phyloP scores from a whole-genome alignment of 2,113 vertebrate genomes.

The Apodemus sylvaticus region DNA sequence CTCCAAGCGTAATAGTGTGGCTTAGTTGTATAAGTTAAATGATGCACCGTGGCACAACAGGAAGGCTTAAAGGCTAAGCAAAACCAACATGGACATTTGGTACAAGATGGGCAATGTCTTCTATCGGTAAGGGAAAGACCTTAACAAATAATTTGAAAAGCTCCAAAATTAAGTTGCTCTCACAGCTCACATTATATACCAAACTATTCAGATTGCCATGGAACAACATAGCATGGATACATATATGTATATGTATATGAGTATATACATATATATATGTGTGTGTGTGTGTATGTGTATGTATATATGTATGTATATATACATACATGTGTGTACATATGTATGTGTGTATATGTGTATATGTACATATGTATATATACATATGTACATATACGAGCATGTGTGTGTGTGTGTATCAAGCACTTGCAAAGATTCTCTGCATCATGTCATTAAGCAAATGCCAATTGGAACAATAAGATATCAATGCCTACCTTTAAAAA shows the following conservation, averaged over 20 bases:
- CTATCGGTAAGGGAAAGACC: not conserved
- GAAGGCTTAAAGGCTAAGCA: slow-evolving; percentile 4
- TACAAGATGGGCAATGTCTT: not conserved
- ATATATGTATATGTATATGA: too few species aligned
- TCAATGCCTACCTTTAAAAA: not conserved
- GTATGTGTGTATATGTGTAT: not conserved
- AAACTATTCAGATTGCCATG: not conserved
- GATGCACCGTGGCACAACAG: not conserved
- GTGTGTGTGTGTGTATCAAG: not conserved
- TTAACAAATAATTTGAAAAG: not conserved
- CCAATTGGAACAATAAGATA: not conserved
- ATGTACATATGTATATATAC: too few species aligned
- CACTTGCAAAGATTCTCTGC: not conserved
- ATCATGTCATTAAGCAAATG: not conserved
- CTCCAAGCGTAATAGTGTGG: not conserved
- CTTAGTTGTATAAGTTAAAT: not conserved
- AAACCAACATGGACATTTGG: not conserved
- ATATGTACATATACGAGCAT: too few species aligned
- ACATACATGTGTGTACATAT: too few species aligned
- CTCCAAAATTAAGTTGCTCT: not conserved
- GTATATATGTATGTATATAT: too few species aligned
- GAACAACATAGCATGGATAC: not conserved
- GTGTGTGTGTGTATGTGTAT: too few species aligned
- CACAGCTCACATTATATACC: not conserved
- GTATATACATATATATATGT: too few species aligned